A percentile compares a stretch with the other conserved stretches of the same genome.
phyloP scores from a whole-genome alignment of 2,888 invertebrate genomes.

The Scaptomyza tumidula region DNA sequence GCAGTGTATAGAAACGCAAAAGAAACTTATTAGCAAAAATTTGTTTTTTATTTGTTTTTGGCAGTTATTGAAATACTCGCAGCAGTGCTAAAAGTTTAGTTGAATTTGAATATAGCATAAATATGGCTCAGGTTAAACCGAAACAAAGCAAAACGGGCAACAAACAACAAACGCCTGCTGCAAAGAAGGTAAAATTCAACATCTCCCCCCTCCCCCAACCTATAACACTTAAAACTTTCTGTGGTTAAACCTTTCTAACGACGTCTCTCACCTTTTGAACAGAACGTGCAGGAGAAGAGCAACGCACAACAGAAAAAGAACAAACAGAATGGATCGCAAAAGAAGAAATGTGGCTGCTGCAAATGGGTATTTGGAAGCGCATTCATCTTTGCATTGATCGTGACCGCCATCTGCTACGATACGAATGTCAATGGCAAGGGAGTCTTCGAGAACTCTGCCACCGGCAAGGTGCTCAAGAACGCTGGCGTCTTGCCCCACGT shows the following conservation, averaged over 20 bases:
- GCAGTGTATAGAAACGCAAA: conserved; percentile 22
- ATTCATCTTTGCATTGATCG: conserved; percentile 87
- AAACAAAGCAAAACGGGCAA: conserved; percentile 84
- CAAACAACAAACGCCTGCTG: conserved; percentile 63
- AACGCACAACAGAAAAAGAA: conserved; percentile 82
- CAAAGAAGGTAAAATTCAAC: conserved; percentile 81
- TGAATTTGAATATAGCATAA: conserved; percentile 60
- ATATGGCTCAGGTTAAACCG: conserved; percentile 84
- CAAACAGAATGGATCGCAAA: conserved; percentile 68
- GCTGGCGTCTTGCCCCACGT: conserved; percentile 88
- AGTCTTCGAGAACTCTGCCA: conserved; percentile 89
- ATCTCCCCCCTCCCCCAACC: no score
- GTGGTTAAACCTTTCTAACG: neutral
- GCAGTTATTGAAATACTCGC: conserved; percentile 36
- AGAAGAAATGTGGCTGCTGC: conserved; percentile 85
- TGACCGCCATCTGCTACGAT: conserved; percentile 88
- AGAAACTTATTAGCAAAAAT: conserved; percentile 6
- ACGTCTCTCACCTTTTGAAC: neutral
- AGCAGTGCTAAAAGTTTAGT: conserved; percentile 56
- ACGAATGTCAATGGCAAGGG: conserved; percentile 88
- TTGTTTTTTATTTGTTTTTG: conserved; percentile 24
- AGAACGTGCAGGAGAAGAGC: conserved; percentile 81
- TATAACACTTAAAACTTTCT: neutral
- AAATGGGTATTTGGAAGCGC: conserved; percentile 89
- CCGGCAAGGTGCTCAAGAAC: conserved; percentile 88